phyloP scores from a whole-genome alignment of 2,888 invertebrate genomes.

The Latrodectus hesperus region DNA sequence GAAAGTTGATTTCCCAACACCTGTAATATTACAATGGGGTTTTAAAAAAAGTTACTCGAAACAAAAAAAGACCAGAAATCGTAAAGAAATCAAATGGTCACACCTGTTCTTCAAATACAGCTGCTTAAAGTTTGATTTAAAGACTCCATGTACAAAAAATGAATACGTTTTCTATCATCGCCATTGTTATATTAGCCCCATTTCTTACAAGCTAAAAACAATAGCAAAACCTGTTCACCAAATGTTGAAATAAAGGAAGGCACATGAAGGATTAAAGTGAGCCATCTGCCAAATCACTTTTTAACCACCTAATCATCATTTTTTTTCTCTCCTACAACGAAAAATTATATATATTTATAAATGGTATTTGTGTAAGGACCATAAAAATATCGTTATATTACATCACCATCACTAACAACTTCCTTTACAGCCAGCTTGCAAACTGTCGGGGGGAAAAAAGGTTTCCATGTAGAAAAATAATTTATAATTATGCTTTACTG shows the following conservation, averaged over 20 bases:
- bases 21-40: too few relatives aligned
- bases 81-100: background rate
- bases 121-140: background rate
- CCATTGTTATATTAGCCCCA: background rate
- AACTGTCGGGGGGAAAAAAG: background rate
- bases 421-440: background rate
- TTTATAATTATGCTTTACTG: too few relatives aligned
- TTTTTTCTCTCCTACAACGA: background rate
- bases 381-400: background rate
- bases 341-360: background rate
- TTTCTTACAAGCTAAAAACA: background rate
- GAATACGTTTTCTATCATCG: background rate
- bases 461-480: background rate
- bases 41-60: background rate
- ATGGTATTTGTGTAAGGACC: background rate
- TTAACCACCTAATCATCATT: background rate
- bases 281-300: conserved; percentile 1
- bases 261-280: background rate
- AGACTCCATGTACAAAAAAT: background rate
- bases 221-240: conserved; percentile 3
- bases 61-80: background rate
- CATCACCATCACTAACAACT: background rate
- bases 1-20: too few relatives aligned
- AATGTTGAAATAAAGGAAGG: background rate
- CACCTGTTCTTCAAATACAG: background rate